Evolutionary conservation across 2,888 invertebrate species (phyloP), one percentile per base, ranked within the genome.

Genomic region (Cenopis cana): DNA sequence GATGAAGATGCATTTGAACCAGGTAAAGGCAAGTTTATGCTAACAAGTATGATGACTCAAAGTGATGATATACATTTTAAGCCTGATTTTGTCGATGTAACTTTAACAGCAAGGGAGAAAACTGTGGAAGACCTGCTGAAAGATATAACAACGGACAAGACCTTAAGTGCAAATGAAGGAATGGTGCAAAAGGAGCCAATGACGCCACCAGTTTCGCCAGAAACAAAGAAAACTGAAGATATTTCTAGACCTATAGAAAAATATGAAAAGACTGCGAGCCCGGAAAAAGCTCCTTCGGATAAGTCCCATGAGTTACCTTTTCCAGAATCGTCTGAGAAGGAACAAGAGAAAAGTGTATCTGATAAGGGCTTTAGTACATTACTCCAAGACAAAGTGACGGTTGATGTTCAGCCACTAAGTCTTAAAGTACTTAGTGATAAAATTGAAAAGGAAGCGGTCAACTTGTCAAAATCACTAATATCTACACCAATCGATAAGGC

Each of bases 331-430:
- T 54, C 54, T 38, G 36, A 54, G 1, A 50, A 41, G 3, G 36
- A 3, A 8, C 38, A 62, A 11, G 59, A 73, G 0, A 64, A 38
- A 20, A 8, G 10, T 4, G 5, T 12, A 3, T 46, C 73, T 36
- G 74, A 74, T 41, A 74, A 68, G 29, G 56, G 9, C 17, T 4
- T 38, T 1, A 76, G 60, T 20, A 46, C 20, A 52, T 61, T 5
- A 36, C 64, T 11, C 72, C 60, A 24, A 10, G 74, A 70, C n/a
- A 70, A 59, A 60, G 41, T 41, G 14, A 24, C 41, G n/a, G 59
- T 59, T 14, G 59, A 24, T 59, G n/a, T 60, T 4, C 60, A 60
- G 46, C 60, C 46, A 9, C 60, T 46, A 29, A 60, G 60, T n/a
- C 60, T 46, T 29, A 46, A 60, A n/a, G n/a, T n/a, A n/a, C n/a